Evolutionary conservation across 2,113 vertebrate species (phyloP).

Genomic region (Coturnix japonica): DNA sequence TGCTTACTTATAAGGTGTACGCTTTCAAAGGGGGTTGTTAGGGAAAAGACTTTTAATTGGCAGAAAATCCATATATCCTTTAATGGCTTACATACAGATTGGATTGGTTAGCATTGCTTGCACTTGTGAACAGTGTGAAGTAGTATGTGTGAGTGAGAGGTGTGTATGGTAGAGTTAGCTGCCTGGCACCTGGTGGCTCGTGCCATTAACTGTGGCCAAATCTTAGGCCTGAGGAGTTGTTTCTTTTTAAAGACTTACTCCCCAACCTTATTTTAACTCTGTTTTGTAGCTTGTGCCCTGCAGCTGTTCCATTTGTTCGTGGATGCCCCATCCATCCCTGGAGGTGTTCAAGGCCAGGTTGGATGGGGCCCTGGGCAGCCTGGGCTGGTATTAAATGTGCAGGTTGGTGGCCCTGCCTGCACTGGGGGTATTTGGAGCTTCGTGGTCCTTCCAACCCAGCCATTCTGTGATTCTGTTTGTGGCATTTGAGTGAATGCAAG

Average conservation of each 20-base stretch:
- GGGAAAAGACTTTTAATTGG: neutral
- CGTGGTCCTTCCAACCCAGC: too few relatives aligned
- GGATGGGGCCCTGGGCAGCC: too few relatives aligned
- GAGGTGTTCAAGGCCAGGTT: too few relatives aligned
- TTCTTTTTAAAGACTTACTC: neutral
- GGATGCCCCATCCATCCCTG: too few relatives aligned
- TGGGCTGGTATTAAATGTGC: too few relatives aligned
- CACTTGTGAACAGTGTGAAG: neutral
- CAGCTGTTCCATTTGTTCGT: neutral
- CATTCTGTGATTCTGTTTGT: neutral
- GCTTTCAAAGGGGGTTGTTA: neutral
- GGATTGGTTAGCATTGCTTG: neutral
- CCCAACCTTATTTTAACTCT: neutral
- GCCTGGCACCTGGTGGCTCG: neutral
- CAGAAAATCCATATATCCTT: neutral
- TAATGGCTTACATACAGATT: neutral
- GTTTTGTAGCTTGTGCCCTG: neutral
- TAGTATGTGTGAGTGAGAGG: neutral
- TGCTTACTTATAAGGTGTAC: neutral
- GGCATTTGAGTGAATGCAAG: neutral
- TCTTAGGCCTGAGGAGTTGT: neutral
- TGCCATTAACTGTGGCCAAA: neutral
- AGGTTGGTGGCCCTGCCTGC: too few relatives aligned
- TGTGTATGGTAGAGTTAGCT: neutral
- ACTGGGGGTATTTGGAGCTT: too few relatives aligned